Base-by-base conservation (phyloP, 30 jellyfish, hydroid and myxozoan species). In the Hydractinia symbiolongicarpus region DNA sequence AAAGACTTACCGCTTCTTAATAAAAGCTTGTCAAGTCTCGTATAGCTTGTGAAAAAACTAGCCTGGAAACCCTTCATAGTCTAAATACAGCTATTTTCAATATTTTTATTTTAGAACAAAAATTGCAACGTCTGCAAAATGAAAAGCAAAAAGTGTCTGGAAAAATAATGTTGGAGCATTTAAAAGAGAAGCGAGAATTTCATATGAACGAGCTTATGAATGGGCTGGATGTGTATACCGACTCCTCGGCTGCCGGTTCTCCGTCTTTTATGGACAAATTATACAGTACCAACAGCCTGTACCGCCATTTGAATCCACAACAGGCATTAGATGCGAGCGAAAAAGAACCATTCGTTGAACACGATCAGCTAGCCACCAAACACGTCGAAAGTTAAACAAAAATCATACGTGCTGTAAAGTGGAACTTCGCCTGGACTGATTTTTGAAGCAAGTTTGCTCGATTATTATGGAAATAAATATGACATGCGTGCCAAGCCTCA, bases 291-390 rank as follows among this genome's bases (percentile, higher is more conserved):
- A 74, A 74, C 69, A 74, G 69, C 4, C 54, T 74, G 49, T 74
- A 74, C 20, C 61, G 83, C 15, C 83, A 74, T 51, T 50, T 74
- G 40, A 74, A 74, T 50, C 83, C 83, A 14, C 69, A 74, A 17
- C 83, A 74, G 40, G 83, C 67, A 2, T 5, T 74, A n/a, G 83
- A 74, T 54, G 20, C 40, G 51, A 74, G 20, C 51, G 83, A 74
- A 58, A 74, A 74, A 50, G 49, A 74, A 74, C 83, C 83, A 9
- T 44, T 74, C 61, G 51, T 58, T 50, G 13, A 53, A 44, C 15
- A 17, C 54, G 83, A 74, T 58, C 66, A 74, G 21, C 83, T 74
- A 4, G 71, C 74, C 44, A 30, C 44, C 44, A 30, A 30, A 30
- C 44, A 30, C 44, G 44, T 30, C 44, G 44, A 30, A 30, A 30